Evolutionary conservation across 2,888 invertebrate genomes (phyloP), one percentile per base, ranked within the genome.

Genomic region (Mimas tiliae): DNA sequence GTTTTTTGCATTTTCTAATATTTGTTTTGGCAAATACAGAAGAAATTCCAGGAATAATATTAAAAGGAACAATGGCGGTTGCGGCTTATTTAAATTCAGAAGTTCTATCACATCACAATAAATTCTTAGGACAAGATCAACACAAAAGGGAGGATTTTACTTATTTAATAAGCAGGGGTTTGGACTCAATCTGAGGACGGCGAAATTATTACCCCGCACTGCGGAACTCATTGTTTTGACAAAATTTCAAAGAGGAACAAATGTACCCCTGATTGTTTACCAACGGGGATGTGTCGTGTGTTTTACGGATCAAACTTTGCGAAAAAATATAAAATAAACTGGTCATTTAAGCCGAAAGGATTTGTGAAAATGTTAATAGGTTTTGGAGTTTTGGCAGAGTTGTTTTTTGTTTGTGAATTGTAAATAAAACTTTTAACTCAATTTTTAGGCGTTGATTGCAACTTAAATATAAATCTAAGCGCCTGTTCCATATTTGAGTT

Each of bases 141-240:
- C 72, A 63, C 68, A 70, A 66, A 73, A 76, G 75, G 74, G 76
- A 75, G 75, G 72, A 74, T 72, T 80, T 82, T 78, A 83, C 80
- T 85, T 84, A 82, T 83, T 82, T 81, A 81, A 76, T 76, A 74
- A 70, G 70, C 73, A 70, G 72, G 69, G 72, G 77, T 72, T 75
- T 64, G 68, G 65, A 69, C 70, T 72, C 72, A 71, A 71, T 78
- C 75, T 72, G 70, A 76, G 79, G 81, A 76, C 69, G 77, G 75
- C 74, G 80, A 78, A 81, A 83, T 83, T 80, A 84, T 77, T 76
- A 74, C 81, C 85, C 73, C 89, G 87, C 89, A 88, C 73, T 89
- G 88, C 89, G 87, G 83, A 79, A 79, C 68, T 80, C 77, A 82
- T 85, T 86, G 72, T 79, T 78, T 81, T 77, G 74, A 76, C 75